Base-by-base conservation (phyloP, 1,140 invertebrate species). In the Philaenus spumarius region DNA sequence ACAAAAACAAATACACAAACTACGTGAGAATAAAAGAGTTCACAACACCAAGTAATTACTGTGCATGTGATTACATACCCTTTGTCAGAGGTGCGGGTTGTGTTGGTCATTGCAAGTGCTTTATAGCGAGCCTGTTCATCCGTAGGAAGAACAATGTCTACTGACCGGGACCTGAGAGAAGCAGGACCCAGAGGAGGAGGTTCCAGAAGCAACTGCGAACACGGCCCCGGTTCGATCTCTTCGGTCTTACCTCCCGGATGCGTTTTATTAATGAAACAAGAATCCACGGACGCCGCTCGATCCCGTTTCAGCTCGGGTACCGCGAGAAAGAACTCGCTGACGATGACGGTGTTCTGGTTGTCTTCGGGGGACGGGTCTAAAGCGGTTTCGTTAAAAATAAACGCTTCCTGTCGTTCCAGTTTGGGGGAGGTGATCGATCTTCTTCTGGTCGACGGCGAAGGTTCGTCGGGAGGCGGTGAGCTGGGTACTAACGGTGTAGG, bases 81-180 rank as follows among this genome's bases (percentile, higher is more conserved):
- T 34, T 34, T 51, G n/a, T 51, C 48, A 19, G 51, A 35, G 2
- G 57, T 55, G 6, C 46, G 40, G 7, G 57, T 42, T 43, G 62
- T 47, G 50, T 48, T 65, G 34, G 56, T 62, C 55, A 64, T 65
- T 39, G 66, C 64, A 12, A 90, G 74, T 5, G 90, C 89, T 58
- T 90, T 90, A 69, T 93, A 93, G 51, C 87, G 77, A 2, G 86
- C 84, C 67, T 91, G 86, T 64, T 88, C 84, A 46, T 90, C 87
- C 0, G 90, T 94, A 1, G 92, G 91, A 55, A 95, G 74, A 12
- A 90, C 89, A 59, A 95, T 93, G 71, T 95, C 91, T 40, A 95
- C 90, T 24, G 90, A 93, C 55, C 89, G 82, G 3, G 91, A 94
- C n/a, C 92, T 77, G 2, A 84, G 78, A 6, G 81, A 78, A 11